phyloP scores from a whole-genome alignment of 1,140 invertebrate genomes.

The Dendrolimus kikuchii region DNA sequence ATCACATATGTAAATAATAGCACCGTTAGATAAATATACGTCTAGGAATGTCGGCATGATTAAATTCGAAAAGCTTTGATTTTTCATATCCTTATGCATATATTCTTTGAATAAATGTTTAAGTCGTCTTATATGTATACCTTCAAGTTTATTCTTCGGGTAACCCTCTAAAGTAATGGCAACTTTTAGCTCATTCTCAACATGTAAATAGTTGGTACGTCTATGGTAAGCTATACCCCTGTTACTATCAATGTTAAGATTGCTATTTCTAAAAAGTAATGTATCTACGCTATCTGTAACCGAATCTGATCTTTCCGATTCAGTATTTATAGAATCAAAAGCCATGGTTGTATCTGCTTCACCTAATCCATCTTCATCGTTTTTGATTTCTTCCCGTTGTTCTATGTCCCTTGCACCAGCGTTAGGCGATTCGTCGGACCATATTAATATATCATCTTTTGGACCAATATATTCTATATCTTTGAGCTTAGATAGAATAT shows the following conservation, averaged over 20 bases:
- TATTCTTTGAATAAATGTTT: slow-evolving; percentile 56
- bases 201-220: slow-evolving; percentile 56
- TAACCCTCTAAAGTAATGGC: slow-evolving; percentile 53
- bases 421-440: slow-evolving; percentile 27
- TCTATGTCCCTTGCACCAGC: slow-evolving; percentile 16
- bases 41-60: slow-evolving; percentile 58
- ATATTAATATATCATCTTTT: slow-evolving; percentile 33
- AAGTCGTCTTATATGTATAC: slow-evolving; percentile 43
- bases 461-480: slow-evolving; percentile 33
- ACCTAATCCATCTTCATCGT: slow-evolving; percentile 13
- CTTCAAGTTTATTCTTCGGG: slow-evolving; percentile 53
- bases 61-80: slow-evolving; percentile 40
- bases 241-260: slow-evolving; percentile 50
- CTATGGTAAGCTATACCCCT: slow-evolving; percentile 55
- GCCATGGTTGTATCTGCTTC: slow-evolving; percentile 19
- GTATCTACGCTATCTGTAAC: slow-evolving; percentile 43
- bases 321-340: slow-evolving; percentile 35
- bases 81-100: slow-evolving; percentile 51
- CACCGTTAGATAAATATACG: slow-evolving; percentile 54
- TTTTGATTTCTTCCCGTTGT: slow-evolving; percentile 14
- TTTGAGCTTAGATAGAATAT: slow-evolving; percentile 34
- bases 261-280: slow-evolving; percentile 34
- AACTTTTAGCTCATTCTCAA: slow-evolving; percentile 53
- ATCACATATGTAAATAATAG: slow-evolving; percentile 61
- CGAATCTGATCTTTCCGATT: slow-evolving; percentile 16